Conservation (phyloP, 2,888 invertebrate species). For the Odontothrips loti region DNA sequence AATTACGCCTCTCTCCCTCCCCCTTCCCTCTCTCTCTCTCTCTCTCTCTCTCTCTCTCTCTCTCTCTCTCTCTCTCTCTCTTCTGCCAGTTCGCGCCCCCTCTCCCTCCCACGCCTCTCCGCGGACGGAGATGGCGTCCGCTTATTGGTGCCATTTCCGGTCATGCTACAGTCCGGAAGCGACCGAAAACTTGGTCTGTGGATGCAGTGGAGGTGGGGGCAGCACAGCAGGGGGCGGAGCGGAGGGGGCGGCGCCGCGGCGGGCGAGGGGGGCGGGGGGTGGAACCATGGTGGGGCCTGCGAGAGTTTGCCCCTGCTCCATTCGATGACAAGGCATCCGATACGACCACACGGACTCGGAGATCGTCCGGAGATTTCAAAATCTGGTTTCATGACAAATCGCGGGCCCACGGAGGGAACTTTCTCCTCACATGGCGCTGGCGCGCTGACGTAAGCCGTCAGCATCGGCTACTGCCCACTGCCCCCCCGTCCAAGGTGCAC, state of each 20-base stretch:
- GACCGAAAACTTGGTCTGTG: conserved; percentile 11
- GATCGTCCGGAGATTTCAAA: too few relatives aligned
- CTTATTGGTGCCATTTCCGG: conserved; percentile 11
- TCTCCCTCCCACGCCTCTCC: background rate
- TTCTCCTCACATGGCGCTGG: too few relatives aligned
- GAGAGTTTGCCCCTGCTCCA: background rate
- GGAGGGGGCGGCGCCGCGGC: background rate
- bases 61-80: conserved; percentile 1
- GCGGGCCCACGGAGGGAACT: too few relatives aligned
- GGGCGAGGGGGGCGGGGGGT: background rate
- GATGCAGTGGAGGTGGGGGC: background rate
- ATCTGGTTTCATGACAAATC: too few relatives aligned
- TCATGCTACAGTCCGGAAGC: conserved; percentile 6
- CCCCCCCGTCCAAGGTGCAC: background rate
- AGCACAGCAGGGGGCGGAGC: background rate
- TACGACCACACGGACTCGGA: too few relatives aligned
- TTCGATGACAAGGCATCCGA: background rate
- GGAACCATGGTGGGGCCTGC: background rate
- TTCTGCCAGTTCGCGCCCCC: background rate
- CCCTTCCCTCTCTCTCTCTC: background rate
- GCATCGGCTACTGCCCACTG: too few relatives aligned
- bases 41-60: background rate
- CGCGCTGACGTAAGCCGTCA: too few relatives aligned
- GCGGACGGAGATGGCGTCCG: background rate
- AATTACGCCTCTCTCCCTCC: background rate